Percentiles rank a stretch among this genome's conserved stretches.
phyloP scores from a whole-genome alignment of 2,888 invertebrate genomes.

The Diloba caeruleocephala region DNA sequence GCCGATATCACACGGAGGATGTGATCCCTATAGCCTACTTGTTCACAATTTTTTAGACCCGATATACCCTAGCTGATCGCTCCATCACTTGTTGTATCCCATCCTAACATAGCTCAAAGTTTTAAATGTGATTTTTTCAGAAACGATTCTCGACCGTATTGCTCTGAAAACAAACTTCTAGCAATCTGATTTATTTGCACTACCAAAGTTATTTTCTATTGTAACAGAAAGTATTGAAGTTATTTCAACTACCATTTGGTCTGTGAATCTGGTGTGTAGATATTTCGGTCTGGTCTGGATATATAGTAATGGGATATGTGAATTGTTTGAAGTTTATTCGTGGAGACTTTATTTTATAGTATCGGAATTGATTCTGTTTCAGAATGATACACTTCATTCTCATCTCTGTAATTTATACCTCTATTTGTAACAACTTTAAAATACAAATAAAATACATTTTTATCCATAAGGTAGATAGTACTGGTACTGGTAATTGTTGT shows the following conservation, averaged over 20 bases:
- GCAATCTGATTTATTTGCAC: constrained; percentile 36
- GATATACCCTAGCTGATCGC: too few species aligned
- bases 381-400: constrained; percentile 7
- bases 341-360: constrained; percentile 20
- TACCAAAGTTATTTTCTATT: constrained; percentile 31
- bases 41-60: too few species aligned
- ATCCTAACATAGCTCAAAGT: constrained; percentile 13
- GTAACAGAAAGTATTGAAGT: constrained; percentile 30
- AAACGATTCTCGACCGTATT: constrained; percentile 20
- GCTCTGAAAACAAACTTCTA: constrained; percentile 24
- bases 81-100: constrained; percentile 7
- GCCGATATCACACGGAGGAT: too few species aligned
- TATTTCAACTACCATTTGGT: constrained; percentile 27
- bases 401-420: too few species aligned
- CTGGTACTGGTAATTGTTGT: too few species aligned
- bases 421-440: too few species aligned
- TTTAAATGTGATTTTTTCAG: constrained; percentile 22
- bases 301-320: constrained; percentile 6
- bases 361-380: constrained; percentile 15
- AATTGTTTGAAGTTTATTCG: constrained; percentile 15
- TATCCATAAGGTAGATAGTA: too few species aligned
- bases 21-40: too few species aligned
- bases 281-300: constrained; percentile 11
- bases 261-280: too few species aligned
- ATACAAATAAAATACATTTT: too few species aligned